phyloP scores from a whole-genome alignment of 2,888 invertebrate species.

The Eupithecia exiguata region DNA sequence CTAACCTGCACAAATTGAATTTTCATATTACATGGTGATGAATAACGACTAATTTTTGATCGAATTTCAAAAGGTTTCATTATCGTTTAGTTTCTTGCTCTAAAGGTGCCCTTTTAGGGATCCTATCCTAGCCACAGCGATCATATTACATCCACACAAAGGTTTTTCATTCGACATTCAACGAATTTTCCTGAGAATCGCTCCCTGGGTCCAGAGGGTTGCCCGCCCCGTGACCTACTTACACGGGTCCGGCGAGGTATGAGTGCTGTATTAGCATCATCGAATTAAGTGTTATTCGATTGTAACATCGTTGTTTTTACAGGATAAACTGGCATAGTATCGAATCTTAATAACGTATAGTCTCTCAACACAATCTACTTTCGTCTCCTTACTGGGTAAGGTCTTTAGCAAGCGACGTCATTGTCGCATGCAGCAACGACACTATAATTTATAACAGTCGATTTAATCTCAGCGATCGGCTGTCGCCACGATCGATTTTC shows the following conservation, averaged over 20 bases:
- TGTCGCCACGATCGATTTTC: constrained; percentile 64
- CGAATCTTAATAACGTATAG: background rate
- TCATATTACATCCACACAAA: constrained; percentile 11
- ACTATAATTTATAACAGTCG: constrained; percentile 47
- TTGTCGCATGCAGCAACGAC: constrained; percentile 28
- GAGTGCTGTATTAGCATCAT: constrained; percentile 55
- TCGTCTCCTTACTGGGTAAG: background rate
- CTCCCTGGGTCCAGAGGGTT: constrained; percentile 37
- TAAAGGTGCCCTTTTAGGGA: background rate
- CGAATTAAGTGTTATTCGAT: constrained; percentile 47
- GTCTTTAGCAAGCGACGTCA: background rate
- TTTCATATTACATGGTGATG: background rate
- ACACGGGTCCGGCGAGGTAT: constrained; percentile 50
- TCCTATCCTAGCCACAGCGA: constrained; percentile 30
- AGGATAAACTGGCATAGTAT: background rate
- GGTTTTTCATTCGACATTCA: constrained; percentile 10
- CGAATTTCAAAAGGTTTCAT: background rate
- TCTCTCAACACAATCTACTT: background rate
- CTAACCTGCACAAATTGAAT: constrained; percentile 39
- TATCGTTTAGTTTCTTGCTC: background rate
- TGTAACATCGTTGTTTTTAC: constrained; percentile 43
- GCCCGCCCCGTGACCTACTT: constrained; percentile 70
- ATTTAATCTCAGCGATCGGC: constrained; percentile 63
- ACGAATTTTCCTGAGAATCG: constrained; percentile 21
- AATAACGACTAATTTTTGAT: background rate